These are phyloP conservation scores for Sminthopsis crassicaudata DNA, from an alignment of 2,113 vertebrate genomes.

Conservation along the genomic window DNA sequence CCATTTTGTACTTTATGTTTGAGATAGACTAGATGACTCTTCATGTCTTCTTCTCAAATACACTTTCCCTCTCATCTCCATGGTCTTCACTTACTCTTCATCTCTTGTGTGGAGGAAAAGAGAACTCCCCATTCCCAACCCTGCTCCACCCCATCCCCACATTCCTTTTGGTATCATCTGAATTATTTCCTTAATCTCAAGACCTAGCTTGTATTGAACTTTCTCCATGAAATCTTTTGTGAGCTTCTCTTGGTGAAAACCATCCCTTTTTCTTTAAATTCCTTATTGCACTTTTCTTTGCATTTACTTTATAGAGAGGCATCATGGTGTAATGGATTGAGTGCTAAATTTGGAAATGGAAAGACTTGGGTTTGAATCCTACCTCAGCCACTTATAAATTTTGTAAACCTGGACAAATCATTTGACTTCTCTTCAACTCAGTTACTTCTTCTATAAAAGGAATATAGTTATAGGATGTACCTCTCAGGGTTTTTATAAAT, in stretches of 20 bases:
- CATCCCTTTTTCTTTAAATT: background rate
- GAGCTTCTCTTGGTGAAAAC: background rate
- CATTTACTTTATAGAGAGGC: background rate
- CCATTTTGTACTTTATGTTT: background rate
- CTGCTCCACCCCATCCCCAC: too few species aligned
- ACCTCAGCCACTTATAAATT: background rate
- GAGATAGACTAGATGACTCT: background rate
- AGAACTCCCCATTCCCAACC: background rate
- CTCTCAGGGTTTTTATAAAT: too few species aligned
- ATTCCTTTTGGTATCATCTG: background rate
- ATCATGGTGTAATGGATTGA: background rate
- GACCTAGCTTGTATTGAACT: background rate
- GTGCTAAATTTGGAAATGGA: background rate
- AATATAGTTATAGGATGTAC: too few species aligned
- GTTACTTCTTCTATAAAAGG: background rate
- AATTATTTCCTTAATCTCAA: background rate
- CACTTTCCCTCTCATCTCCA: background rate
- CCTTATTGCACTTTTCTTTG: background rate
- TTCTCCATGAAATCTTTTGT: background rate
- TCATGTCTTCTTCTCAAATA: background rate
- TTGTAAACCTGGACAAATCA: background rate
- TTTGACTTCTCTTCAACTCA: background rate
- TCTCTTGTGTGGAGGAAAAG: background rate
- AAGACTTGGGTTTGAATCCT: background rate
- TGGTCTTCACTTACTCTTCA: background rate